phyloP scores from a whole-genome alignment of 2,888 invertebrate species.

The Lasioglossum villosulum region DNA sequence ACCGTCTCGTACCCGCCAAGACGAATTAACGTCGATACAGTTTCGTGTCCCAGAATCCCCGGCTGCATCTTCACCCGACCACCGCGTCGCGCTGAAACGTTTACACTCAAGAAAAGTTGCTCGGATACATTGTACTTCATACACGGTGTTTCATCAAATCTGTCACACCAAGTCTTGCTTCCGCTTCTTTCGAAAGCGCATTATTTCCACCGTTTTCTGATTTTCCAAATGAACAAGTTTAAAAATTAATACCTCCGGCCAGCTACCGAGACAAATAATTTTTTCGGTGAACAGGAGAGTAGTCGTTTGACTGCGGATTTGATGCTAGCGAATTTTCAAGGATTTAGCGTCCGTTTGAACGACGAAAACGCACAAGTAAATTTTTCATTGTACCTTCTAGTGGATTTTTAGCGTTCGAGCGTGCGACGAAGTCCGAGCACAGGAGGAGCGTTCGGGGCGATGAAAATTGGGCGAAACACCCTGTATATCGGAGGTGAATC shows the following conservation, averaged over 20 bases:
- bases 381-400: background rate
- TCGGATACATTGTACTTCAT: background rate
- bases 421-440: background rate
- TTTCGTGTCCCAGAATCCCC: constrained; percentile 59
- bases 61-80: constrained; percentile 17
- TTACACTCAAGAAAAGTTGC: background rate
- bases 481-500: constrained; percentile 77
- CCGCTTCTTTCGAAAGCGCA: background rate
- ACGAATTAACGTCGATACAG: constrained; percentile 65
- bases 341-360: too few relatives aligned
- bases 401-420: background rate
- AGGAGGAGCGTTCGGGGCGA: background rate
- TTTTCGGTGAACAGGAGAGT: too few relatives aligned
- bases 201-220: too few relatives aligned
- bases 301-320: too few relatives aligned
- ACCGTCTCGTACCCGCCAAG: constrained; percentile 50
- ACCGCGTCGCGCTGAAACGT: background rate
- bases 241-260: background rate
- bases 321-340: too few relatives aligned
- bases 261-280: background rate
- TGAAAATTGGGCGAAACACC: constrained; percentile 42
- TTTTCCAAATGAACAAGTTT: background rate
- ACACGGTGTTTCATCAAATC: background rate
- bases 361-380: background rate
- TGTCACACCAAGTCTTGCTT: background rate